Evolutionary conservation across 1,140 invertebrate genomes (phyloP), one percentile per base, ranked within the genome.

Genomic region (Bradynema listronoti): DNA sequence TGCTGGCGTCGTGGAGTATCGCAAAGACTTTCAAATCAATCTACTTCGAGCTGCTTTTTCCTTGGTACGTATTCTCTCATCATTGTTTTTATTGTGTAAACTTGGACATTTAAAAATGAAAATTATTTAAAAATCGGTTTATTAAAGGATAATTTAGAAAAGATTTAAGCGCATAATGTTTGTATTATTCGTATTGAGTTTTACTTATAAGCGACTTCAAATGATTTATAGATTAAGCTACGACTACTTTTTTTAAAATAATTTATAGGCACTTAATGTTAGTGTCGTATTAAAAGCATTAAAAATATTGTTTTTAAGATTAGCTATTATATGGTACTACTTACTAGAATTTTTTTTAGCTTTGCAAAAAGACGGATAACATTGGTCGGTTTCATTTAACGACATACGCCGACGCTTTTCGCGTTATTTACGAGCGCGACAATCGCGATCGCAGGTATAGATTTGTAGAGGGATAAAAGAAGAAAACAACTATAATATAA

Each of bases 291-390:
- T n/a, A n/a, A n/a, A n/a, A n/a, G n/a, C n/a, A n/a, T n/a, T n/a
- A n/a, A n/a, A n/a, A n/a, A n/a, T n/a, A n/a, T n/a, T n/a, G n/a
- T n/a, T n/a, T n/a, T n/a, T n/a, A n/a, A n/a, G n/a, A n/a, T n/a
- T n/a, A n/a, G n/a, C n/a, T n/a, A n/a, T n/a, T n/a, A n/a, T n/a
- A n/a, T n/a, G n/a, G n/a, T n/a, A n/a, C n/a, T n/a, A n/a, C n/a
- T n/a, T n/a, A n/a, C n/a, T n/a, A n/a, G n/a, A 3, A 46, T n/a
- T 6, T 14, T 49, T 39, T 62, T 61, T 39, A 71, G 69, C 51
- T 74, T 14, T 74, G 72, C 42, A 68, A 67, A 49, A 41, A 54
- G 19, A 73, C 65, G n/a, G 68, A 71, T 45, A 63, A 77, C 41
- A 74, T 67, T 54, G 72, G 72, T 25, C 33, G 51, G 9, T 66